Base-by-base conservation (phyloP, 1,140 invertebrate species). In the Chymomyza costata region DNA sequence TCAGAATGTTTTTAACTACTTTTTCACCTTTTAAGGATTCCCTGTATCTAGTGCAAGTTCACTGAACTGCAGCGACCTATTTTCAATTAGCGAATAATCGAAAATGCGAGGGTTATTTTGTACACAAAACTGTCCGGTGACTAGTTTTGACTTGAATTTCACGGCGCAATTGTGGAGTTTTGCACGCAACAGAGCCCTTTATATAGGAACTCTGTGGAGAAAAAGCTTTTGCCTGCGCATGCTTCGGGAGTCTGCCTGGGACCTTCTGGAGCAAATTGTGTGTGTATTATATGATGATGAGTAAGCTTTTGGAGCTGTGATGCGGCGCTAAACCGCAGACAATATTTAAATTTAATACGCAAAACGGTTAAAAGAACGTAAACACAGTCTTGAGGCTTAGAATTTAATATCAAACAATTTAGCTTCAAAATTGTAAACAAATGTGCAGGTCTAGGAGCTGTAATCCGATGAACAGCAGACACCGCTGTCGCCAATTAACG, bases 11-110 rank as follows among this genome's bases (percentile, higher is more conserved):
- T 28, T 34, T 6, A 31, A 25, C 59, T 53, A 38, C 16, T 80
- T 54, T 34, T 34, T 34, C 32, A 34, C 21, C 21, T 25, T 25
- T 8, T 25, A 8, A 5, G 21, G 3, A 25, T 25, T 25, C 21
- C 8, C 3, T 78, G 73, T 78, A 78, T 78, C 66, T 71, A 51
- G 47, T 37, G 31, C 28, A 71, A 63, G 71, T 76, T 78, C 62
- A 54, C 46, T 76, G 66, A 78, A 71, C 71, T 50, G 48, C 14
- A 7, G 30, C 56, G 62, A 70, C 62, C 66, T 78, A 57, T 6
- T 63, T 67, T 62, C 32, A 16, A 5, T 34, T n/a, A n/a, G n/a
- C 41, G 39, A 50, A 52, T 40, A 25, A 19, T 32, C 18, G 17
- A 31, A 31, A 48, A 25, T 3, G 21, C 21, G 21, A 8, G 8